Evolutionary conservation across 1,140 invertebrate genomes (phyloP).

Genomic region (Lordiphosa clarofinis): DNA sequence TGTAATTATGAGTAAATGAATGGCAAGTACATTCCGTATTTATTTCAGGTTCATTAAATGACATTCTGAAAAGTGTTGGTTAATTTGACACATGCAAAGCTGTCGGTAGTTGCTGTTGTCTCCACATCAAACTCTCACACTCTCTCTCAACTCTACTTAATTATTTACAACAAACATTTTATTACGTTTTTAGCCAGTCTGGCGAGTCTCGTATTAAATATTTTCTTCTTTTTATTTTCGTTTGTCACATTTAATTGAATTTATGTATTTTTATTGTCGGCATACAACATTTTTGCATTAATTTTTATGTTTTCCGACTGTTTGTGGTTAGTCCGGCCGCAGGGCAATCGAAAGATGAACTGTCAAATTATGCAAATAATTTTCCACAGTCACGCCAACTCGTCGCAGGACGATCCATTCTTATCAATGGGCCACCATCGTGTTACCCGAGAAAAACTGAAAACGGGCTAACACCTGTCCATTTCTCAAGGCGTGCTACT

Average conservation of each 20-base stretch:
- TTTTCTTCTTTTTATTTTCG: slow-evolving; percentile 37
- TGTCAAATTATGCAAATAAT: slow-evolving; percentile 78
- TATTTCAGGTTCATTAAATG: no score
- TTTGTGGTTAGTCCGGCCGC: slow-evolving; percentile 49
- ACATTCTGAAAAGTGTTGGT: slow-evolving; percentile 5
- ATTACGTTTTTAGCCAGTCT: slow-evolving; percentile 68
- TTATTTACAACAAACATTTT: slow-evolving; percentile 71
- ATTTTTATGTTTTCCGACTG: slow-evolving; percentile 66
- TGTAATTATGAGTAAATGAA: no score
- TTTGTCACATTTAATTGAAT: slow-evolving; percentile 78
- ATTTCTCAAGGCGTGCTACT: slow-evolving; percentile 76
- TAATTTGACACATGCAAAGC: slow-evolving; percentile 43
- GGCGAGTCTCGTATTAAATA: slow-evolving; percentile 12
- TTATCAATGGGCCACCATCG: background rate
- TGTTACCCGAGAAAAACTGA: slow-evolving; percentile 31
- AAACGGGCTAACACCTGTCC: slow-evolving; percentile 48
- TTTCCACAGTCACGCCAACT: slow-evolving; percentile 72
- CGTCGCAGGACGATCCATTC: slow-evolving; percentile 9
- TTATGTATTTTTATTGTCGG: slow-evolving; percentile 73
- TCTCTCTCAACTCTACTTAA: slow-evolving; percentile 45
- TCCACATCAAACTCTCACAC: slow-evolving; percentile 31
- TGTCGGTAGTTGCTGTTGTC: slow-evolving; percentile 38
- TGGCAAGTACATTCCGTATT: no score
- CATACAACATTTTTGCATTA: slow-evolving; percentile 72
- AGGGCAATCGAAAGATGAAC: slow-evolving; percentile 61